Conservation (phyloP, 2,888 invertebrate genomes). For the Ornithoptera priamus region DNA sequence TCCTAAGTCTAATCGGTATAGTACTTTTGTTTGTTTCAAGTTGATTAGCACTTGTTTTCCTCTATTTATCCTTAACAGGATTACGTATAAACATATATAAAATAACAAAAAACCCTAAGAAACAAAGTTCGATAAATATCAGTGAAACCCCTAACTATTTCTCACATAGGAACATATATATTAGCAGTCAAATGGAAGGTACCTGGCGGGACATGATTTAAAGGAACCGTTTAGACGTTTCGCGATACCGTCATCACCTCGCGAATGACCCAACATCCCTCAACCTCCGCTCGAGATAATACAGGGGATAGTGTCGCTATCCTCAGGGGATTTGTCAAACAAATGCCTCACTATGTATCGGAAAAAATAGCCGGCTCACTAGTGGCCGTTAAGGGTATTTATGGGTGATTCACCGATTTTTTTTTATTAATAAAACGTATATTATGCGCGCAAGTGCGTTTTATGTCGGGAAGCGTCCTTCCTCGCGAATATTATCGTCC, state of each 20-base stretch:
- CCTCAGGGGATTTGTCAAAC: slow-evolving; percentile 79
- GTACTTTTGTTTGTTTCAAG: slow-evolving; percentile 39
- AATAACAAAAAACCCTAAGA: slow-evolving; percentile 1
- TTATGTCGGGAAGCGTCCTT: slow-evolving; percentile 69
- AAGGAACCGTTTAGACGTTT: slow-evolving; percentile 55
- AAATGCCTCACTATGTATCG: slow-evolving; percentile 76
- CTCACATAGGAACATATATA: slow-evolving; percentile 42
- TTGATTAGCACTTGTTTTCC: slow-evolving; percentile 9
- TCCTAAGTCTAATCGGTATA: slow-evolving; percentile 71
- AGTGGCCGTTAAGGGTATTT: slow-evolving; percentile 77
- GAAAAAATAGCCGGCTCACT: slow-evolving; percentile 74
- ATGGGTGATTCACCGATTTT: slow-evolving; percentile 74
- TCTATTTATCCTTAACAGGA: neutral
- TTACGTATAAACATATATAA: neutral
- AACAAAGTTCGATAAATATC: slow-evolving; percentile 42
- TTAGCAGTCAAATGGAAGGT: slow-evolving; percentile 57
- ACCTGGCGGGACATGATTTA: slow-evolving; percentile 74
- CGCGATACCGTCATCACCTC: slow-evolving; percentile 76
- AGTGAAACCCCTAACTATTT: slow-evolving; percentile 55
- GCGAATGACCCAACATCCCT: slow-evolving; percentile 76
- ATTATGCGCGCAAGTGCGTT: slow-evolving; percentile 80
- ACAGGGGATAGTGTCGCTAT: slow-evolving; percentile 70
- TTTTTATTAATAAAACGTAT: slow-evolving; percentile 79
- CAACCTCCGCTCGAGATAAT: slow-evolving; percentile 67
- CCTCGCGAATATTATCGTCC: slow-evolving; percentile 72